Evolutionary conservation across 2,113 vertebrate species (phyloP).

Genomic region (Dicaeum eximium): DNA sequence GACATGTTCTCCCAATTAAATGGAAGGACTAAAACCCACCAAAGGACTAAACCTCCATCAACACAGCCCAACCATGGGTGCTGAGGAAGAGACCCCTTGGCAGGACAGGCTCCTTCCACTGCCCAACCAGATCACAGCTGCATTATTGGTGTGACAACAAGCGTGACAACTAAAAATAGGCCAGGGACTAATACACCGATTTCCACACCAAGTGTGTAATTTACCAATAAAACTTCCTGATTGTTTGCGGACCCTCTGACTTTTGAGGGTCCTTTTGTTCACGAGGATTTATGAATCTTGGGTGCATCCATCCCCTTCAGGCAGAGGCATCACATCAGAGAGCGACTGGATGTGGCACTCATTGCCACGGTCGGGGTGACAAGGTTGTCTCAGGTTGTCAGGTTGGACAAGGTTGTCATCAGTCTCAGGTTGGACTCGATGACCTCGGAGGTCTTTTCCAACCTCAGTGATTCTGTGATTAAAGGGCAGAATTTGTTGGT

Average conservation of each 20-base stretch:
- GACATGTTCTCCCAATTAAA: not conserved
- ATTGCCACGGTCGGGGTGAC: not conserved
- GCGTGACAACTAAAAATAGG: not conserved
- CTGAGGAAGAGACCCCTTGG: too few relatives aligned
- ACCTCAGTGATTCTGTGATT: not conserved
- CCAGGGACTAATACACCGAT: not conserved
- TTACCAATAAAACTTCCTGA: not conserved
- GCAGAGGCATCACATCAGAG: not conserved
- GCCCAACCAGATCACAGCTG: accelerated
- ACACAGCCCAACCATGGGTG: accelerated
- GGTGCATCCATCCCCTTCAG: not conserved
- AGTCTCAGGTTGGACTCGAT: not conserved
- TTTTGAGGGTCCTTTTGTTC: not conserved
- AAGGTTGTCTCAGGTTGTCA: not conserved
- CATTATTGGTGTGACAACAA: not conserved
- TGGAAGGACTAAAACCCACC: not conserved
- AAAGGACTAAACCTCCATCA: not conserved
- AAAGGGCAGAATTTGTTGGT: not conserved
- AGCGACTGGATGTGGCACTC: too few relatives aligned
- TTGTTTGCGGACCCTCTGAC: not conserved
- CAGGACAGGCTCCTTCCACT: not conserved
- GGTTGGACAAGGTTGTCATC: too few relatives aligned
- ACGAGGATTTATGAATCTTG: not conserved
- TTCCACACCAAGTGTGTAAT: not conserved
- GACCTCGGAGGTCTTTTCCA: not conserved